These are phyloP conservation scores for Cantharis flavilabris DNA, from an alignment of 2,888 invertebrate species.

Conservation along the genomic window DNA sequence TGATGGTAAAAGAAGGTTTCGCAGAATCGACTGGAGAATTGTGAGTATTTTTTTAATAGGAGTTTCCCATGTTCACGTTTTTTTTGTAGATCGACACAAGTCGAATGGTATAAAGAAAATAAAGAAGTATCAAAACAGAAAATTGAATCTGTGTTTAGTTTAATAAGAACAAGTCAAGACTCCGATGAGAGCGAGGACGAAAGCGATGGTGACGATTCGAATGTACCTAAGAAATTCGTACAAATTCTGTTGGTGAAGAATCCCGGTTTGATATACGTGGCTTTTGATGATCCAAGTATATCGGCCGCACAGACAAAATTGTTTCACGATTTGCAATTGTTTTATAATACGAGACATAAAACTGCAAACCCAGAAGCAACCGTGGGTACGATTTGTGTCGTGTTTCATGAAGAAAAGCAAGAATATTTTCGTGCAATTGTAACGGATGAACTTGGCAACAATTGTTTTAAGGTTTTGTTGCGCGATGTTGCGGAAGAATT, in stretches of 20 bases:
- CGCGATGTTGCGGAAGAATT: constrained; percentile 68
- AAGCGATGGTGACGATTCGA: constrained; percentile 26
- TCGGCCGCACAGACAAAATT: constrained; percentile 43
- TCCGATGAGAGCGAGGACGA: constrained; percentile 29
- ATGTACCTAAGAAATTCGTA: constrained; percentile 35
- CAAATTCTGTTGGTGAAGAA: constrained; percentile 42
- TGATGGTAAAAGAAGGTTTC: constrained; percentile 57
- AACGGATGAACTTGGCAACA: constrained; percentile 52
- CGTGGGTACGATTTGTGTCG: constrained; percentile 57
- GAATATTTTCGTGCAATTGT: constrained; percentile 70
- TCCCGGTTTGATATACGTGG: constrained; percentile 45
- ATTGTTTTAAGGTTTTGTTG: constrained; percentile 62
- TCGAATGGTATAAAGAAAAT: constrained; percentile 53
- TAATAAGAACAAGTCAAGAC: constrained; percentile 32
- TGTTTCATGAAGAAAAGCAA: constrained; percentile 56
- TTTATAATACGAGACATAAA: constrained; percentile 43
- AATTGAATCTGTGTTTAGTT: constrained; percentile 19
- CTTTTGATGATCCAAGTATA: constrained; percentile 6
- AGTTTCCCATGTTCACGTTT: neutral
- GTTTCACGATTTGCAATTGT: constrained; percentile 61
- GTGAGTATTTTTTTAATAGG: constrained; percentile 48
- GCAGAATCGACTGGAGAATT: constrained; percentile 59
- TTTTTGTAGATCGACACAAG: constrained; percentile 47
- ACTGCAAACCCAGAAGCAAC: constrained; percentile 54
- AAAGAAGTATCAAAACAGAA: constrained; percentile 30